These are phyloP conservation scores for Bedellia somnulentella DNA, from an alignment of 2,888 invertebrate species.

Conservation along the genomic window DNA sequence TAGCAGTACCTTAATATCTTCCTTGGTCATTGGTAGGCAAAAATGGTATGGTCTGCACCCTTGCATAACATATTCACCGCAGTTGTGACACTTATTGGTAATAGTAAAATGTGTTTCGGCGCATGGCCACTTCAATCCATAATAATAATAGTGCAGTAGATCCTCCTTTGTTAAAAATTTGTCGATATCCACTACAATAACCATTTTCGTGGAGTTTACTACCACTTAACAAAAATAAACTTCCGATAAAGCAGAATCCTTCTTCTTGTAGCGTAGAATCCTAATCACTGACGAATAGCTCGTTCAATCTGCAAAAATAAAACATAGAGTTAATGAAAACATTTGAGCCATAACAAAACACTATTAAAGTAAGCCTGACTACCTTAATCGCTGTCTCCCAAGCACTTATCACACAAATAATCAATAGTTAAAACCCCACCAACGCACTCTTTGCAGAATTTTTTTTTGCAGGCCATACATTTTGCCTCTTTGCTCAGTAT, in stretches of 20 bases:
- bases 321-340: too few species aligned
- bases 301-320: neutral
- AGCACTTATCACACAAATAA: too few species aligned
- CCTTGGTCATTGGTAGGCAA: conserved; percentile 1
- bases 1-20: conserved; percentile 1
- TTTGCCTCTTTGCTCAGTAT: too few species aligned
- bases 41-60: conserved; percentile 3
- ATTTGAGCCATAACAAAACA: too few species aligned
- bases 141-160: conserved; percentile 1
- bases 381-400: too few species aligned
- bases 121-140: neutral
- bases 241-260: neutral
- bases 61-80: neutral
- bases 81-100: neutral
- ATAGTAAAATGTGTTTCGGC: conserved; percentile 1
- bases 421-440: too few species aligned
- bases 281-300: neutral
- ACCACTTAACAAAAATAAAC: neutral
- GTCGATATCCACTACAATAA: neutral
- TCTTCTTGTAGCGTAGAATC: neutral
- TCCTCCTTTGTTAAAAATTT: conserved; percentile 1
- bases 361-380: too few species aligned
- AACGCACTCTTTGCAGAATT: too few species aligned
- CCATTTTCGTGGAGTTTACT: neutral
- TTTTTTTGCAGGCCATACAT: too few species aligned